These are phyloP conservation scores for Carabus problematicus DNA, from an alignment of 2,888 invertebrate species.

Conservation along the genomic window DNA sequence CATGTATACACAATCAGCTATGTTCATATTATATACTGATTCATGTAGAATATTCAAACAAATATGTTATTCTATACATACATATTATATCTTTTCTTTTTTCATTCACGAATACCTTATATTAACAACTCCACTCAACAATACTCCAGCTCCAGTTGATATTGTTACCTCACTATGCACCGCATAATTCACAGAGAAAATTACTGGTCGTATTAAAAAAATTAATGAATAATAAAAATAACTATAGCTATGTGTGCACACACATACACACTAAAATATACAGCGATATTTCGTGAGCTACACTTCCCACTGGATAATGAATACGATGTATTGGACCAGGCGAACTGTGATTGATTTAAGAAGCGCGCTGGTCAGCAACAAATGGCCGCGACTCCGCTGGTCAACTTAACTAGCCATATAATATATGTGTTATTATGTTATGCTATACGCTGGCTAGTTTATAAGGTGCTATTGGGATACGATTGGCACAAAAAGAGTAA, in stretches of 20 bases:
- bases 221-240: conserved; percentile 38
- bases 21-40: too few species aligned
- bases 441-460: conserved; percentile 38
- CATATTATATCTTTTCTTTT: too few species aligned
- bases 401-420: conserved; percentile 40
- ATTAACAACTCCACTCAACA: too few species aligned
- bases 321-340: conserved; percentile 26
- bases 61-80: too few species aligned
- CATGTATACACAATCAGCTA: too few species aligned
- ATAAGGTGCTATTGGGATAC: conserved; percentile 40
- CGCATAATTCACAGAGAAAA: conserved; percentile 39
- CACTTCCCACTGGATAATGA: conserved; percentile 61
- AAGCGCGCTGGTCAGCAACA: background rate
- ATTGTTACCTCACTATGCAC: conserved; percentile 18
- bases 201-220: conserved; percentile 33
- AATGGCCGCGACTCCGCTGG: conserved; percentile 12
- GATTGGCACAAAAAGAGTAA: conserved; percentile 37
- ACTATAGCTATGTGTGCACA: conserved; percentile 15
- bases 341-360: background rate
- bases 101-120: too few species aligned
- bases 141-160: too few species aligned
- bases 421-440: conserved; percentile 42
- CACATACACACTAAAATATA: conserved; percentile 28
- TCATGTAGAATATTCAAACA: too few species aligned
- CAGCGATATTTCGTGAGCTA: conserved; percentile 55